Evolutionary conservation across 2,888 invertebrate species (phyloP).

Genomic region (Diplazon laetatorius): DNA sequence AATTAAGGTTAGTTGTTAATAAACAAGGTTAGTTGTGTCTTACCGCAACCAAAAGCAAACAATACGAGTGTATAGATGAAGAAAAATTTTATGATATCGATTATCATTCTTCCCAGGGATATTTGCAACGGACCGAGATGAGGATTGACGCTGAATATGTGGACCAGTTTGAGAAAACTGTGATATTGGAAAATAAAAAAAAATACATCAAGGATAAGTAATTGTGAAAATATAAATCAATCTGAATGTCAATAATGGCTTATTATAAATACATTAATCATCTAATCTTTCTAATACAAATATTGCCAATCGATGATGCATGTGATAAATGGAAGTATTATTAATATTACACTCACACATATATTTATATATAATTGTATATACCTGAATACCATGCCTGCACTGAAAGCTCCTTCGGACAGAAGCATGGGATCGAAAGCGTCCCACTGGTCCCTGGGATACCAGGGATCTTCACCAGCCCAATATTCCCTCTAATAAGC

Average conservation of each 20-base stretch:
- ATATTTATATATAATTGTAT: not conserved
- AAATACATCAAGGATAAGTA: no score
- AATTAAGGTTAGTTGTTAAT: no score
- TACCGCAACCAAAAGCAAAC: constrained; percentile 98
- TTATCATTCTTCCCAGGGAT: constrained; percentile 95
- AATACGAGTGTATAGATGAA: constrained; percentile 96
- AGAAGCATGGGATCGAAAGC: constrained; percentile 97
- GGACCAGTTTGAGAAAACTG: constrained; percentile 96
- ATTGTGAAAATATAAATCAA: not conserved
- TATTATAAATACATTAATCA: no score
- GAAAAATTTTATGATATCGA: constrained; percentile 98
- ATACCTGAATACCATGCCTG: constrained; percentile 96
- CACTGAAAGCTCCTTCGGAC: constrained; percentile 97
- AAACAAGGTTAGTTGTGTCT: no score
- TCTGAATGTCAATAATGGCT: not conserved
- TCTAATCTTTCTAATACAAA: no score
- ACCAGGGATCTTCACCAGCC: constrained; percentile 90
- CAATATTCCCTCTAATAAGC: constrained; percentile 87
- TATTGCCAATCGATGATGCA: no score
- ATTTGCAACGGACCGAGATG: constrained; percentile 97
- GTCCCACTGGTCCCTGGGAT: constrained; percentile 95
- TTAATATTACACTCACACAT: no score
- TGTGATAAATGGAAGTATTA: no score
- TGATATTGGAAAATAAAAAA: constrained; percentile 67
- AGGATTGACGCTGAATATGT: constrained; percentile 98